Evolutionary conservation across 1,140 invertebrate species (phyloP).

Genomic region (Drosophila subpulchrella): DNA sequence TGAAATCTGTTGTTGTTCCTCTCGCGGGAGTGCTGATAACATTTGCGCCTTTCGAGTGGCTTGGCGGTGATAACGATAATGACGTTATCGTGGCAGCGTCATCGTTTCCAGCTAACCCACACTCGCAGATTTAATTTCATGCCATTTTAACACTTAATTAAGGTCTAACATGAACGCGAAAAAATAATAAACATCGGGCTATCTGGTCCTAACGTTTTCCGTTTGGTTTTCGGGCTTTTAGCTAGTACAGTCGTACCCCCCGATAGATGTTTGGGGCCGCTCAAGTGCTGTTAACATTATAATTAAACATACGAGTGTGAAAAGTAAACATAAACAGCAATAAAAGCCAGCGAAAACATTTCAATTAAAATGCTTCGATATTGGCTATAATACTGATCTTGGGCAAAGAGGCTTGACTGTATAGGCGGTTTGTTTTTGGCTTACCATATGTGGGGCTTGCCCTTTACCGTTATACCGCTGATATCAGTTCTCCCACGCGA

Average conservation of each 20-base stretch:
- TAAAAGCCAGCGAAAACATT: slow-evolving; percentile 37
- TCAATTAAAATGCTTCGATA: slow-evolving; percentile 27
- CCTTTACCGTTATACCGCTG: slow-evolving; percentile 52
- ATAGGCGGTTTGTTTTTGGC: slow-evolving; percentile 4
- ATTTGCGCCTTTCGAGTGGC: slow-evolving; percentile 70
- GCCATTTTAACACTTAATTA: slow-evolving; percentile 77
- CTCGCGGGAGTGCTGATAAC: slow-evolving; percentile 65
- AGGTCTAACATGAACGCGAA: slow-evolving; percentile 59
- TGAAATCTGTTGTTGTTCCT: slow-evolving; percentile 42
- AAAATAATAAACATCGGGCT: slow-evolving; percentile 39
- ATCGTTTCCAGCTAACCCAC: slow-evolving; percentile 39
- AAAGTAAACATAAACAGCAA: slow-evolving; percentile 38
- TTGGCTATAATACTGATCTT: slow-evolving; percentile 1
- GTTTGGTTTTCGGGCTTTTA: slow-evolving; percentile 9
- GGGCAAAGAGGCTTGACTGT: slow-evolving; percentile 30
- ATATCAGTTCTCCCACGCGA: slow-evolving; percentile 36
- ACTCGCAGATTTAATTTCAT: slow-evolving; percentile 64
- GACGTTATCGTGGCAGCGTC: slow-evolving; percentile 69
- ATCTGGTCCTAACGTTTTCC: slow-evolving; percentile 14
- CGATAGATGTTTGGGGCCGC: slow-evolving; percentile 11
- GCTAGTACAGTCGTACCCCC: slow-evolving; percentile 26
- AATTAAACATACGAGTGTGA: slow-evolving; percentile 37
- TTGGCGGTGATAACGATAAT: slow-evolving; percentile 63
- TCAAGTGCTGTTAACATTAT: slow-evolving; percentile 37
- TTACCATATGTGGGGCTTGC: slow-evolving; percentile 24